These are phyloP conservation scores for Argentina silus DNA, from an alignment of 2,797 vertebrate species.

Conservation along the genomic window DNA sequence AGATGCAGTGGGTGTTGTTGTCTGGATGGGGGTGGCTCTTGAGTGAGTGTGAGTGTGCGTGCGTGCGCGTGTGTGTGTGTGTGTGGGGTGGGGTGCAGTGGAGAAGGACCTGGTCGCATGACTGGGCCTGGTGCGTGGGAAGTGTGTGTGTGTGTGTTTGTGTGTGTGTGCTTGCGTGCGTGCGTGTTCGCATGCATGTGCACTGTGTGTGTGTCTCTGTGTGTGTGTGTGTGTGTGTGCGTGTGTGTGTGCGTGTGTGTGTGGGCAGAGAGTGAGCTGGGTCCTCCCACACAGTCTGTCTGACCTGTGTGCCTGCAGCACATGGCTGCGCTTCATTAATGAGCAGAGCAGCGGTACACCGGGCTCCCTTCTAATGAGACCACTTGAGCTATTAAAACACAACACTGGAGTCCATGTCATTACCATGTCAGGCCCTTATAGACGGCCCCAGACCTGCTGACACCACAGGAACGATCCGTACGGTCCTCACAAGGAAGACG, in stretches of 20 bases:
- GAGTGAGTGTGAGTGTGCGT: slow-evolving; percentile 42
- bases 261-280: background rate
- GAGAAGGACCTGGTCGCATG: slow-evolving; percentile 59
- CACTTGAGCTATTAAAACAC: slow-evolving; percentile 90
- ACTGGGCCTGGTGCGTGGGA: slow-evolving; percentile 56
- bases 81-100: slow-evolving; percentile 79
- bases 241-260: slow-evolving; percentile 51
- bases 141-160: slow-evolving; percentile 21
- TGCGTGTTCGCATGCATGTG: slow-evolving; percentile 21
- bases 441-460: slow-evolving; percentile 59
- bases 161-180: slow-evolving; percentile 10
- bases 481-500: background rate
- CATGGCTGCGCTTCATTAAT: slow-evolving; percentile 98
- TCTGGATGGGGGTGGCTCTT: slow-evolving; percentile 63
- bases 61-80: background rate
- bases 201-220: slow-evolving; percentile 41
- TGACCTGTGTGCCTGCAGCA: slow-evolving; percentile 88
- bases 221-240: slow-evolving; percentile 52
- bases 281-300: slow-evolving; percentile 68
- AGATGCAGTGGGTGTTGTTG: slow-evolving; percentile 74
- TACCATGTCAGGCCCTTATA: slow-evolving; percentile 69
- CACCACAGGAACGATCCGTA: slow-evolving; percentile 2
- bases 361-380: slow-evolving; percentile 96
- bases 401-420: slow-evolving; percentile 79
- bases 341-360: slow-evolving; percentile 86